A percentile compares a stretch with the other conserved stretches of the same genome.
These are phyloP conservation scores for Ptychadena robeensis DNA, from an alignment of 2,797 vertebrate genomes.

Conservation along the genomic window DNA sequence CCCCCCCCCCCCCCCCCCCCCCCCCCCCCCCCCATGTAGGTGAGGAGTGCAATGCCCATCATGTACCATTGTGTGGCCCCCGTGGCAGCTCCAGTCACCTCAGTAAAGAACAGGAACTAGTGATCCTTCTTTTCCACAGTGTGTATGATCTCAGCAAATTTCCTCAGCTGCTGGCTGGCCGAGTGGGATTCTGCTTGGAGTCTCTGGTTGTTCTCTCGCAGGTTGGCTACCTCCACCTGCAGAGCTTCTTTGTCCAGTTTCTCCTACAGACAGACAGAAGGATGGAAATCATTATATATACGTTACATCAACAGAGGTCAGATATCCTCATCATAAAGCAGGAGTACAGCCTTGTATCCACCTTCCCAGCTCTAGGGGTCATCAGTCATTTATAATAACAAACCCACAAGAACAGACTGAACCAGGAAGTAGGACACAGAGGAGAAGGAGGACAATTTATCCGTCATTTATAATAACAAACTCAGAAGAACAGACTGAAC, in stretches of 20 bases:
- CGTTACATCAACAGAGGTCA: too few species aligned
- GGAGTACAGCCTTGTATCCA: too few species aligned
- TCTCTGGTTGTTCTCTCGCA: slow-evolving; percentile 89
- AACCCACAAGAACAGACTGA: too few species aligned
- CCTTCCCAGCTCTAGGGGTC: too few species aligned
- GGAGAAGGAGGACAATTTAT: too few species aligned
- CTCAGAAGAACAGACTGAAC: too few species aligned
- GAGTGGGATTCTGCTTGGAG: slow-evolving; percentile 87
- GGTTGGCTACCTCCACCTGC: slow-evolving; percentile 86
- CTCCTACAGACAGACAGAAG: slow-evolving; percentile 76
- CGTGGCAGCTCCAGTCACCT: neutral
- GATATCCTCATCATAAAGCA: too few species aligned
- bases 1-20: neutral
- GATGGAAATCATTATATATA: too few species aligned
- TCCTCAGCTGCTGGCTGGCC: slow-evolving; percentile 87
- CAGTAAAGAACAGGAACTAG: neutral
- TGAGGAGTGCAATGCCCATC: neutral
- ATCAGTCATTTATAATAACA: too few species aligned
- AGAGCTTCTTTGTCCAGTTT: slow-evolving; percentile 91
- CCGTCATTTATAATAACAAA: too few species aligned
- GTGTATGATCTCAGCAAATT: slow-evolving; percentile 84
- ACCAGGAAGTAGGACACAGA: too few species aligned
- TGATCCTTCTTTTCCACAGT: slow-evolving; percentile 72
- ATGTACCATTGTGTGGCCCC: slow-evolving; percentile 26
- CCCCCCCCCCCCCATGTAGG: neutral